Percentiles rank a stretch among this genome's conserved stretches.
These are phyloP conservation scores for Lophius piscatorius DNA, from an alignment of 2,113 vertebrate genomes.

Conservation along the genomic window DNA sequence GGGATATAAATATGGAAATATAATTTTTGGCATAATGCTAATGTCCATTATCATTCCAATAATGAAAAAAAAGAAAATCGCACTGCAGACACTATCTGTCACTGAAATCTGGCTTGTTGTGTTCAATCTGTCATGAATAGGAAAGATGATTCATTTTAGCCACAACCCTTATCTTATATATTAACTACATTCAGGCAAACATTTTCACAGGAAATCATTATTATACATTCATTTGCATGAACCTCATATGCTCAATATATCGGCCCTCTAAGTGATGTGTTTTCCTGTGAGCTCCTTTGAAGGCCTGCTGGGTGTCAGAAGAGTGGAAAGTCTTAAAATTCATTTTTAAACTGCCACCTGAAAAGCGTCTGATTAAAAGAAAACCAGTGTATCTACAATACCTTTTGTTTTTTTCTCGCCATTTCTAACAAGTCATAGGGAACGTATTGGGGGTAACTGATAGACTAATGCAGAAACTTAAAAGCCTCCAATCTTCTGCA, in stretches of 20 bases:
- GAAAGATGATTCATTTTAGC: slow-evolving; percentile 31
- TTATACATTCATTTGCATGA: slow-evolving; percentile 6
- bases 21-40: slow-evolving; percentile 2
- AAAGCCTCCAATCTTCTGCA: slow-evolving; percentile 47
- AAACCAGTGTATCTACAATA: slow-evolving; percentile 15
- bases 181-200: no score
- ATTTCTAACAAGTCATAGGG: slow-evolving; percentile 48
- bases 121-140: slow-evolving; percentile 23
- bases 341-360: slow-evolving; percentile 21
- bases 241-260: not conserved
- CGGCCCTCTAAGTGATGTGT: not conserved
- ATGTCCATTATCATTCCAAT: slow-evolving; percentile 6
- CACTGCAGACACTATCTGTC: slow-evolving; percentile 28
- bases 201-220: slow-evolving; percentile 11
- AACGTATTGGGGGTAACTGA: slow-evolving; percentile 47
- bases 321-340: not conserved
- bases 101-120: slow-evolving; percentile 20
- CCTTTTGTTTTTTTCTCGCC: slow-evolving; percentile 21
- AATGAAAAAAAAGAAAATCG: slow-evolving; percentile 45
- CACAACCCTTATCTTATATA: slow-evolving; percentile 29
- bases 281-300: not conserved
- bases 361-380: slow-evolving; percentile 46
- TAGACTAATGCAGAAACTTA: slow-evolving; percentile 56
- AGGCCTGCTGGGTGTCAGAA: not conserved
- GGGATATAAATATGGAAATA: slow-evolving; percentile 16